Evolutionary conservation across 2,888 invertebrate species (phyloP), one percentile per base, ranked within the genome.

Genomic region (Apantesis nais): DNA sequence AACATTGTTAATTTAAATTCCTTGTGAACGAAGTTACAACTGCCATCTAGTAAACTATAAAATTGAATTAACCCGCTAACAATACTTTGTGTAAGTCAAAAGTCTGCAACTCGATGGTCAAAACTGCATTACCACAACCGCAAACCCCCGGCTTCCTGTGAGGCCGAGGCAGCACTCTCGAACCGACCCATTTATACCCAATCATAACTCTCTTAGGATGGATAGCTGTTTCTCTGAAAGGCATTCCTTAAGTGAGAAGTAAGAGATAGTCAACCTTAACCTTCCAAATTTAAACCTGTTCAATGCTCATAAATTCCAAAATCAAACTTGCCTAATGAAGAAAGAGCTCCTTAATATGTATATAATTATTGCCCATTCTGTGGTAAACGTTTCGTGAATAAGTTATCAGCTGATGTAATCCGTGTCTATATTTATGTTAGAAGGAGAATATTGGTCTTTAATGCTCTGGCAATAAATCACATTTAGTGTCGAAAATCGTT

Each of bases 321-420:
- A 39, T 29, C 22, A 22, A 68, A 25, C 41, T 44, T 37, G 1
- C 34, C 44, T 69, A 65, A 69, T 65, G 65, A 39, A 69, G 60
- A 52, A 48, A 67, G 62, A 48, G 16, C 67, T n/a, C 16, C 31
- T 55, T 66, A 66, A 70, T 70, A 67, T 63, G 60, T 67, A 65
- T 64, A 68, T 68, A 72, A 66, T 68, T 44, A 72, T 72, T 58
- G 68, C 25, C 55, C 37, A 37, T 61, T 65, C 62, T 64, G n/a
- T 11, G 41, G 58, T 37, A 70, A 61, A 65, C 69, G 65, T 61
- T 34, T 31, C 37, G 19, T 65, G 69, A 70, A 70, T 70, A 70
- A 70, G 37, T 65, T 61, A 70, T 60, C 61, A 60, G 61, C 48
- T 65, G 48, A 44, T 69, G 31, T 70, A 52, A 70, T 65, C 69